A percentile compares a stretch with the other conserved stretches of the same genome.
phyloP scores from a whole-genome alignment of 2,113 vertebrate species.

The Microtus richardsoni region DNA sequence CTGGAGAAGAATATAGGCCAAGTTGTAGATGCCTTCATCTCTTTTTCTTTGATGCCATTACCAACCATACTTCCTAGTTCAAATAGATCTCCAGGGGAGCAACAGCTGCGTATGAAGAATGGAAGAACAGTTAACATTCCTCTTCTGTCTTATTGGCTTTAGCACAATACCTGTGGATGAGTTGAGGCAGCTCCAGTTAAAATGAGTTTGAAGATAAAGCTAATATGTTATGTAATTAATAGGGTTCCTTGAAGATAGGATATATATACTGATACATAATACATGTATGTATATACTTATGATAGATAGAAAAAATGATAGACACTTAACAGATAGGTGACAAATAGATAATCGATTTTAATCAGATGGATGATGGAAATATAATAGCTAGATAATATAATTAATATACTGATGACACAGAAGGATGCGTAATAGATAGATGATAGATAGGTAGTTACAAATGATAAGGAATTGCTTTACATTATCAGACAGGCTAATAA shows the following conservation, averaged over 20 bases:
- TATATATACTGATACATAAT: background rate
- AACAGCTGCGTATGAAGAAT: background rate
- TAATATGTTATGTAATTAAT: background rate
- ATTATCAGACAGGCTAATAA: background rate
- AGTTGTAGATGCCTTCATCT: background rate
- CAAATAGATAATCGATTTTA: background rate
- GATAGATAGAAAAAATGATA: background rate
- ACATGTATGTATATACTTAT: background rate
- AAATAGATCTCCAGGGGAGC: background rate
- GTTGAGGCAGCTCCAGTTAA: background rate
- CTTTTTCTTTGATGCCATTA: background rate
- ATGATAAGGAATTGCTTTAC: background rate
- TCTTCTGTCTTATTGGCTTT: conserved; percentile 13
- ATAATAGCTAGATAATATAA: background rate
- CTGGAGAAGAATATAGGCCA: background rate
- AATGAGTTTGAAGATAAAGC: background rate
- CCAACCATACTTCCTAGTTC: background rate
- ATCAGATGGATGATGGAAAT: background rate
- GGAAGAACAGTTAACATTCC: background rate
- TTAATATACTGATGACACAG: background rate
- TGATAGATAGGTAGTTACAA: background rate
- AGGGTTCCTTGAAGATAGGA: background rate
- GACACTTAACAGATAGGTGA: background rate
- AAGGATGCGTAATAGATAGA: background rate
- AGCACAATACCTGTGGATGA: background rate